A percentile compares a stretch with the other conserved stretches of the same genome.
These are phyloP conservation scores for Nesidiocoris tenuis DNA, from an alignment of 2,888 invertebrate species.

Conservation along the genomic window DNA sequence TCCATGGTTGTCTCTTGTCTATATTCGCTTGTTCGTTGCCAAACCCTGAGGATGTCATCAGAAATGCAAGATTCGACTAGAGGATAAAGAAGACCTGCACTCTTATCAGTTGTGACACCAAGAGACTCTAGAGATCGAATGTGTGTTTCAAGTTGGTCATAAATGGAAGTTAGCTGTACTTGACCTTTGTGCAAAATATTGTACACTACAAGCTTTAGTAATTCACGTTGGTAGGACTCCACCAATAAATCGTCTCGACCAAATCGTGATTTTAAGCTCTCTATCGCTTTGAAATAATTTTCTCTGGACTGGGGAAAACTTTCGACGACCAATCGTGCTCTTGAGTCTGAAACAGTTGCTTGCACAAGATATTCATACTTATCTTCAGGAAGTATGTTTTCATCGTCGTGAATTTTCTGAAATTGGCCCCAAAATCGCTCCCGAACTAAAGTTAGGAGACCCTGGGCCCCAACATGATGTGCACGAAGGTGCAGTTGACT, in stretches of 20 bases:
- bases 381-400: not conserved
- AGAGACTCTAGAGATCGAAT: not conserved
- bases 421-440: constrained; percentile 5
- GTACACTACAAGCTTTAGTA: not conserved
- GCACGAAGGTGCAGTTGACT: not conserved
- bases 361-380: not conserved
- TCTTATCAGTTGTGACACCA: constrained; percentile 1
- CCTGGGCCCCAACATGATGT: not conserved
- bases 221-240: not conserved
- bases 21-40: constrained; percentile 20
- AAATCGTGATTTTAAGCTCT: not conserved
- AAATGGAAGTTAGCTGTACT: not conserved
- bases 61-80: constrained; percentile 17
- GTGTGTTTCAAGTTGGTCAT: not conserved
- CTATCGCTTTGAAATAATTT: not conserved
- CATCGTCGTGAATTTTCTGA: constrained; percentile 3
- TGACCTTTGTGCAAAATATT: not conserved
- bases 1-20: constrained; percentile 8
- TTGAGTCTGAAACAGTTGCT: not conserved
- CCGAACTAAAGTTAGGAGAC: not conserved
- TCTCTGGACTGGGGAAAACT: not conserved
- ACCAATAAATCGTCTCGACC: constrained; percentile 9
- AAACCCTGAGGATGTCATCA: constrained; percentile 15
- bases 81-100: not conserved
- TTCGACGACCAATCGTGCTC: not conserved